Evolutionary conservation across 2,888 invertebrate species (phyloP), one percentile per base, ranked within the genome.

Genomic region (Eueremaeus valkanovi): DNA sequence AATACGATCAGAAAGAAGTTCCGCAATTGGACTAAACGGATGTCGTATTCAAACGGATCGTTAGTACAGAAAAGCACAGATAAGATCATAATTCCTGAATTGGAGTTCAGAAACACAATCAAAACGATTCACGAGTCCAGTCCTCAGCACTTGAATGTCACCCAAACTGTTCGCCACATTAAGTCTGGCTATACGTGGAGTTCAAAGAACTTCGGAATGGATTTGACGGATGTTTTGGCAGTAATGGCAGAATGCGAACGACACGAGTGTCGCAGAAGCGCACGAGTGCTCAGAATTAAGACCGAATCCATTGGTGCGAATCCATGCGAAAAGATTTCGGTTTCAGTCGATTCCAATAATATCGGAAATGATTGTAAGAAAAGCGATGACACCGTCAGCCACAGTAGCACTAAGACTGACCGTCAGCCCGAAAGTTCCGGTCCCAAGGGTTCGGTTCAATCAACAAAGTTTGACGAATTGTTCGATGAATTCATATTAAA

Each of bases 21-120:
- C 11, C 58, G 58, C 29, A 58, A 58, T 58, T 58, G 58, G 58
- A 58, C 27, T 58, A 58, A 58, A 58, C 58, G 58, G 24, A 58
- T 58, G 58, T 13, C 24, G 29, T 21, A 21, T 58, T 58, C 58
- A 29, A 18, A 29, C 11, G 58, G 58, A 9, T 1, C 21, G 1
- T 13, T 58, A 11, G 1, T 58, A 58, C 58, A 58, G 27, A 58
- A 29, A 58, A 24, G 27, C 9, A 58, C 58, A 3, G 27, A 58
- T 1, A 24, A 27, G 29, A 29, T 11, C 2, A 58, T 58, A 29
- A 58, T 58, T 58, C 58, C 58, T 29, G 58, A 58, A 27, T 27
- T 13, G 24, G 24, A 29, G 24, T 58, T 58, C 29, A 16, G 6
- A 3, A 2, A 29, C 8, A 58, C 29, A 58, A 58, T 58, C 16